A percentile compares a stretch with the other conserved stretches of the same genome.
phyloP scores from a whole-genome alignment of 2,797 vertebrate genomes.

The Leucoraja ocellata region DNA sequence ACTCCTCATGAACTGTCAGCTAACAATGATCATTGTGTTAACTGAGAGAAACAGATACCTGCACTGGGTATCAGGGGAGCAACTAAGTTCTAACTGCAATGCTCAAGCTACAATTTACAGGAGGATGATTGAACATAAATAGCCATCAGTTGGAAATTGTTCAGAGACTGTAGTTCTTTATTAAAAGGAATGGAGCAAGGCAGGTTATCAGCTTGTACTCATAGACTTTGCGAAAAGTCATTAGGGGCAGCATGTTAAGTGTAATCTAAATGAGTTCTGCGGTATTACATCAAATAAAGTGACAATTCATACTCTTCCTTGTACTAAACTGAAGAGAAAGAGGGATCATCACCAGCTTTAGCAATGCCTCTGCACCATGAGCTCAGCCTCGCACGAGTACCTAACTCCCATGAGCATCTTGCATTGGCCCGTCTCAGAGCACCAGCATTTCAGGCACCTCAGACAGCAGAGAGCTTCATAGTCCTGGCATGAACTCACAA shows the following conservation, averaged over 20 bases:
- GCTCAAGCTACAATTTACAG: slow-evolving; percentile 21
- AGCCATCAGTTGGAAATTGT: slow-evolving; percentile 25
- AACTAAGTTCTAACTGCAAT: not conserved
- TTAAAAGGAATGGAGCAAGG: slow-evolving; percentile 10
- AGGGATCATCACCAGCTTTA: not conserved
- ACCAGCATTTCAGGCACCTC: not conserved
- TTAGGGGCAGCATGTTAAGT: not conserved
- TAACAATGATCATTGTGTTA: slow-evolving; percentile 30
- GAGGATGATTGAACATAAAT: slow-evolving; percentile 25
- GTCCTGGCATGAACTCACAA: not conserved
- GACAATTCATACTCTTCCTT: not conserved
- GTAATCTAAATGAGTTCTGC: slow-evolving; percentile 7
- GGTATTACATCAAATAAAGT: slow-evolving; percentile 14
- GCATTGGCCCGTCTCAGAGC: not conserved
- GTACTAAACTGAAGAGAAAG: not conserved
- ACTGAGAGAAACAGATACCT: slow-evolving; percentile 23
- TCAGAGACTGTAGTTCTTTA: slow-evolving; percentile 15
- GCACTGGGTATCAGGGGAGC: slow-evolving; percentile 21
- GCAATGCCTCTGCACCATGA: not conserved
- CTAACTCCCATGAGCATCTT: too few relatives aligned
- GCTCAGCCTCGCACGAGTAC: not conserved
- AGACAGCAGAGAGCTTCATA: not conserved
- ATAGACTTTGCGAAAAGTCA: not conserved
- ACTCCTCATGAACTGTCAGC: not conserved
- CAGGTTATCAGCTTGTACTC: slow-evolving; percentile 15